Percentiles rank a stretch among this genome's conserved stretches.
Evolutionary conservation across 2,888 invertebrate genomes (phyloP).

Genomic region (Himalopsyche kuldschensis): DNA sequence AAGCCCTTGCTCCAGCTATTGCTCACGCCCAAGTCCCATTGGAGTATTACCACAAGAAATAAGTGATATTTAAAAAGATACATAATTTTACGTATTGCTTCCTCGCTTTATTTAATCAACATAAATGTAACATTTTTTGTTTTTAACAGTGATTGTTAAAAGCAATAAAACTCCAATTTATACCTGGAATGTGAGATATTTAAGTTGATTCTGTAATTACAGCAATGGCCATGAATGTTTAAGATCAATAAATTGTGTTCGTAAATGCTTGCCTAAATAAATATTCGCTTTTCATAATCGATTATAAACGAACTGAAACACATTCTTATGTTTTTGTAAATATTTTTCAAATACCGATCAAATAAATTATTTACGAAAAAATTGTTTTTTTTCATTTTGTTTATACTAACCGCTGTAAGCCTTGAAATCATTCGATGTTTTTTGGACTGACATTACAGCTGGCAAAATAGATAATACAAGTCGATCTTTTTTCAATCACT

Average conservation of each 20-base stretch:
- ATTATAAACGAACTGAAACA: not conserved
- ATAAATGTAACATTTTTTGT: not conserved
- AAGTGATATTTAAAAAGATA: not conserved
- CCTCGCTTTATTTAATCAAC: not conserved
- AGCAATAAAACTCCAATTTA: not conserved
- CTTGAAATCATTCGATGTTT: too few relatives aligned
- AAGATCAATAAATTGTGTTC: not conserved
- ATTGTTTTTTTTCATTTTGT: not conserved
- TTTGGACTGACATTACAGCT: too few relatives aligned
- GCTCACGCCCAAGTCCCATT: constrained; percentile 38
- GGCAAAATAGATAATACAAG: too few relatives aligned
- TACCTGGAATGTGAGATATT: not conserved
- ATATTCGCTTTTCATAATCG: not conserved
- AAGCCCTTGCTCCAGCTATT: constrained; percentile 33
- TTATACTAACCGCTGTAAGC: too few relatives aligned
- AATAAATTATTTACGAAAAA: constrained; percentile 20
- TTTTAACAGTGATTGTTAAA: not conserved
- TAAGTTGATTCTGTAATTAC: not conserved
- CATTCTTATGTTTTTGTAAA: constrained; percentile 4
- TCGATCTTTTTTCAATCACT: too few relatives aligned
- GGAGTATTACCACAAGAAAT: constrained; percentile 30
- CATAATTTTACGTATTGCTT: not conserved
- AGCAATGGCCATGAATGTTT: not conserved
- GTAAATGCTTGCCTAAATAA: not conserved
- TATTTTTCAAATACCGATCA: constrained; percentile 11